A percentile compares a stretch with the other conserved stretches of the same genome.
phyloP scores from a whole-genome alignment of 2,888 invertebrate genomes.

The Pseudolycoriella hygida region DNA sequence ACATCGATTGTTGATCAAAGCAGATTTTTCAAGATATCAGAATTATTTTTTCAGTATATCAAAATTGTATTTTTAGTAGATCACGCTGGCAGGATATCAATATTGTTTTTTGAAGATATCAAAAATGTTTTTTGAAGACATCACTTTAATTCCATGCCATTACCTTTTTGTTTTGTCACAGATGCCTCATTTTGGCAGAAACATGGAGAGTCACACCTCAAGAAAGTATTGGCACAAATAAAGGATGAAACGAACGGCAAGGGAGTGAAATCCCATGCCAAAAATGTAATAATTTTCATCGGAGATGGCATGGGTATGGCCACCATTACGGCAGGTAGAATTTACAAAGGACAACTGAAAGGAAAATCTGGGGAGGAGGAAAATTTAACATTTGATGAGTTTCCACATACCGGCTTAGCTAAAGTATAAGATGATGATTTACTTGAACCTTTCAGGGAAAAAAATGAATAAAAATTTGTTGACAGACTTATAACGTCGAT shows the following conservation, averaged over 20 bases:
- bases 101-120: too few species aligned
- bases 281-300: conserved; percentile 44
- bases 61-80: too few species aligned
- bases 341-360: conserved; percentile 36
- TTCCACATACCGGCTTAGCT: conserved; percentile 39
- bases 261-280: conserved; percentile 26
- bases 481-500: conserved; percentile 53
- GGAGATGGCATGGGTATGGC: conserved; percentile 53
- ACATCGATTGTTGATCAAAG: too few species aligned
- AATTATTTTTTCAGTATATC: too few species aligned
- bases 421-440: too few species aligned
- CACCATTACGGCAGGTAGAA: conserved; percentile 42
- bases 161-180: conserved; percentile 11
- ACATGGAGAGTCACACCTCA: conserved; percentile 18
- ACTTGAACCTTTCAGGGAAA: too few species aligned
- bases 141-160: too few species aligned
- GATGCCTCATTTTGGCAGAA: conserved; percentile 22
- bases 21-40: too few species aligned
- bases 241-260: conserved; percentile 21
- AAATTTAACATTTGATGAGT: conserved; percentile 38
- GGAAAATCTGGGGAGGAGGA: conserved; percentile 38
- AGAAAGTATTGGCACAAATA: conserved; percentile 25
- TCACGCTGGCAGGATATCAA: too few species aligned
- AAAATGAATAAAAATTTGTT: not conserved
- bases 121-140: too few species aligned